Percentiles rank a stretch among this genome's conserved stretches.
Evolutionary conservation across 2,888 invertebrate species (phyloP).

Genomic region (Lepidochitona cinerea): DNA sequence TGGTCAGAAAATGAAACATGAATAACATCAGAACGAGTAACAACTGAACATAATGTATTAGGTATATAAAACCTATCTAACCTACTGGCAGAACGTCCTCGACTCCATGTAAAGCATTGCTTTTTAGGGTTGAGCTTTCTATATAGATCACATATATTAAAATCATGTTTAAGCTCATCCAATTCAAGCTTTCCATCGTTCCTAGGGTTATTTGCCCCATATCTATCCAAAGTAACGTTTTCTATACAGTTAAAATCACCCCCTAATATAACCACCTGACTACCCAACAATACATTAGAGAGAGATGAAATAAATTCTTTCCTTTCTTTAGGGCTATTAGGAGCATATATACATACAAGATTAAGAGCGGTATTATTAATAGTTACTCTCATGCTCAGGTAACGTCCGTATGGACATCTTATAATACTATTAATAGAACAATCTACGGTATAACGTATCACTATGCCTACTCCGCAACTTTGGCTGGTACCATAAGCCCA

Average conservation of each 20-base stretch:
- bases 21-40: neutral
- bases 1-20: conserved; percentile 4
- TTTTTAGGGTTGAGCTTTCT: conserved; percentile 13
- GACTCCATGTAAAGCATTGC: neutral
- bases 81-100: neutral
- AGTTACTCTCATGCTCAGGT: neutral
- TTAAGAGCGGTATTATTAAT: neutral
- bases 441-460: neutral
- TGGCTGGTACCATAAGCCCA: neutral
- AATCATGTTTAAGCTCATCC: conserved; percentile 12
- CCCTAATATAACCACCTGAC: conserved; percentile 11
- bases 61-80: neutral
- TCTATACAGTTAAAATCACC: conserved; percentile 28
- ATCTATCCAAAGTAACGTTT: conserved; percentile 16
- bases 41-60: neutral
- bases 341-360: neutral
- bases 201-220: conserved; percentile 16
- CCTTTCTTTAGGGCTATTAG: neutral
- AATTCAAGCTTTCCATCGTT: conserved; percentile 9
- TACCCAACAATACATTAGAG: neutral
- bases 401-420: neutral
- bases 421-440: neutral
- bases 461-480: neutral
- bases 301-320: neutral
- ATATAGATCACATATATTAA: conserved; percentile 17